Percentiles rank a stretch among this genome's conserved stretches.
These are phyloP conservation scores for Anaspis maculata DNA, from an alignment of 2,888 invertebrate genomes.

Conservation along the genomic window DNA sequence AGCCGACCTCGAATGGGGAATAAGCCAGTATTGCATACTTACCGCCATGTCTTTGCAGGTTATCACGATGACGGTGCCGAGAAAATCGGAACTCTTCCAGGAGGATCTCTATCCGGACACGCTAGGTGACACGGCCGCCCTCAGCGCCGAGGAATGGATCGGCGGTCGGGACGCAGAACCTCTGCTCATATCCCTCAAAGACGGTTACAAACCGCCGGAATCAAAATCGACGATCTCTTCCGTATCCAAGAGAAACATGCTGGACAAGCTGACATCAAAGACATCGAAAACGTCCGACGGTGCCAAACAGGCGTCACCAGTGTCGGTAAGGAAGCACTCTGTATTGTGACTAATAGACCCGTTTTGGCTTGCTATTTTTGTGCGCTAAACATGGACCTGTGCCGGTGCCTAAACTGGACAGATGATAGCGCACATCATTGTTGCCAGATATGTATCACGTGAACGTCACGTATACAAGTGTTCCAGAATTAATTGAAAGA, in stretches of 20 bases:
- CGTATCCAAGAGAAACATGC: conserved; percentile 67
- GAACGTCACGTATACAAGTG: too few species aligned
- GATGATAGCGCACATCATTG: too few species aligned
- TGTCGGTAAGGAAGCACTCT: conserved; percentile 36
- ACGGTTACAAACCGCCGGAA: conserved; percentile 61
- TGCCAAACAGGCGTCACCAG: conserved; percentile 20
- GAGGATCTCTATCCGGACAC: conserved; percentile 97
- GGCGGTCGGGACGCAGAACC: conserved; percentile 86
- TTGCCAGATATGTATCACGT: too few species aligned
- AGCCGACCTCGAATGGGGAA: too few species aligned
- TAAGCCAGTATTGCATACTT: too few species aligned
- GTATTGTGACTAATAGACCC: not conserved
- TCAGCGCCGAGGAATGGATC: conserved; percentile 89
- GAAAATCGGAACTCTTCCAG: conserved; percentile 95
- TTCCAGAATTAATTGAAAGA: too few species aligned
- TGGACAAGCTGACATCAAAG: conserved; percentile 58
- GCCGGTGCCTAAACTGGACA: too few species aligned
- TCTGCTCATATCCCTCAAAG: conserved; percentile 84
- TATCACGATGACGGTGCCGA: conserved; percentile 95
- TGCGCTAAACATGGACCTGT: too few species aligned
- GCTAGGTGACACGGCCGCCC: conserved; percentile 78
- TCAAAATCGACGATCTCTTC: conserved; percentile 63
- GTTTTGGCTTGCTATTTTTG: not conserved
- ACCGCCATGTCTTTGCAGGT: conserved; percentile 46
- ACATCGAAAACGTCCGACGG: conserved; percentile 28